Evolutionary conservation across 2,888 invertebrate genomes (phyloP).

Genomic region (Odontomyia ornata): DNA sequence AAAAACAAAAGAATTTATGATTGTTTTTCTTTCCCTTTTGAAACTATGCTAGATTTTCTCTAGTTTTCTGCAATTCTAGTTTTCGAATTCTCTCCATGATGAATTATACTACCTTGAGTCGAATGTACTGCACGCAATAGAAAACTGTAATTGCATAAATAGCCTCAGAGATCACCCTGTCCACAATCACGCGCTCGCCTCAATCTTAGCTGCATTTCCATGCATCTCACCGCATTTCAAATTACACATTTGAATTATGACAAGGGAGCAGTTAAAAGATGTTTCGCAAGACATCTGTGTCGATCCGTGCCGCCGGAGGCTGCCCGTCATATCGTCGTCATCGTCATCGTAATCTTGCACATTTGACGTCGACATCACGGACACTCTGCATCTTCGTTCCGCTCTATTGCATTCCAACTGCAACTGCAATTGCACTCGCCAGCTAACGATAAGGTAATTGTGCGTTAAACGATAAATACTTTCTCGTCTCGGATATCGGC

Average conservation of each 20-base stretch:
- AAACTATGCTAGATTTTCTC: too few relatives aligned
- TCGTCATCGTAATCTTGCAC: not conserved
- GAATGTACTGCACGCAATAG: too few relatives aligned
- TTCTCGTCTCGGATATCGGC: constrained; percentile 46
- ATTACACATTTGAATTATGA: constrained; percentile 34
- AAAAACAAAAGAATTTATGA: too few relatives aligned
- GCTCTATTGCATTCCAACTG: constrained; percentile 21
- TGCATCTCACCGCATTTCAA: constrained; percentile 19
- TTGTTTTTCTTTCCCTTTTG: too few relatives aligned
- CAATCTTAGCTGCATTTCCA: constrained; percentile 11
- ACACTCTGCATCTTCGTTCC: constrained; percentile 22
- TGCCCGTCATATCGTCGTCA: constrained; percentile 21
- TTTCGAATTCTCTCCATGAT: too few relatives aligned
- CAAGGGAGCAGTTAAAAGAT: constrained; percentile 15
- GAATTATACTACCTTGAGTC: too few relatives aligned
- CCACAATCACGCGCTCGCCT: not conserved
- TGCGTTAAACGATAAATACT: constrained; percentile 47
- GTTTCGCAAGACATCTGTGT: constrained; percentile 34
- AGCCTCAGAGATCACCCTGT: constrained; percentile 4
- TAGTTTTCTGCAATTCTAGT: too few relatives aligned
- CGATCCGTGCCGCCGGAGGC: constrained; percentile 28
- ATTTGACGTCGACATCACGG: constrained; percentile 21
- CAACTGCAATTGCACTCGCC: constrained; percentile 32
- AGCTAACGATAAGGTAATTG: constrained; percentile 47
- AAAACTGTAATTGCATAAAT: too few relatives aligned